Base-by-base conservation (phyloP, 2,888 invertebrate genomes). In the Tiliacea citrago region DNA sequence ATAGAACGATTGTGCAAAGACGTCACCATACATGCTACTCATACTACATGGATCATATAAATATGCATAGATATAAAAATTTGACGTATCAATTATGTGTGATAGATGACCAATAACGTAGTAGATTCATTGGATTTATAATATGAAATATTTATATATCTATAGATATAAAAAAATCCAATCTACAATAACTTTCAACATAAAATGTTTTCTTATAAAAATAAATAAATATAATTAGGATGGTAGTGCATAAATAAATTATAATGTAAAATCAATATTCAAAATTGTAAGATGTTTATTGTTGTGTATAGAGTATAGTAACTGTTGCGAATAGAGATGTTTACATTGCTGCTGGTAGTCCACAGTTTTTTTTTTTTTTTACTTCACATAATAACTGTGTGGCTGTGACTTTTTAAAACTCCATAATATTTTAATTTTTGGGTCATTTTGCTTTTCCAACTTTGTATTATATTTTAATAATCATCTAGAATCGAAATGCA, bases 41-140 rank as follows among this genome's bases (percentile, higher is more conserved):
- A 53, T 74, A 67, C 73, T 69, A 83, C 29, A 4, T 55, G 62
- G 12, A 72, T 69, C 42, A 77, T 60, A 77, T 42, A 69, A 66
- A 81, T 71, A 73, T 74, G 67, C 70, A 83, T 83, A 83, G 77
- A 66, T 75, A 57, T 63, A 76, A 83, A 87, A 85, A 85, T 75
- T 81, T 88, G 76, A 92, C 90, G 91, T 93, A 93, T 94, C 93
- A 95, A 93, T 94, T 93, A 91, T 91, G 93, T 94, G 95, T 95
- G 94, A 95, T 95, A 95, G 95, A 92, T 92, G 94, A 95, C 95
- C 95, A 95, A 94, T 92, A 92, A 91, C 89, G 90, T 89, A 90
- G 88, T 92, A 92, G 90, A 88, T 86, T 86, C 86, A 88, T 88
- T 90, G 88, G 86, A 90, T 87, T 89, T 86, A 87, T 85, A 77